phyloP scores from a whole-genome alignment of 2,888 invertebrate species.

The Ptychoptera contaminata region DNA sequence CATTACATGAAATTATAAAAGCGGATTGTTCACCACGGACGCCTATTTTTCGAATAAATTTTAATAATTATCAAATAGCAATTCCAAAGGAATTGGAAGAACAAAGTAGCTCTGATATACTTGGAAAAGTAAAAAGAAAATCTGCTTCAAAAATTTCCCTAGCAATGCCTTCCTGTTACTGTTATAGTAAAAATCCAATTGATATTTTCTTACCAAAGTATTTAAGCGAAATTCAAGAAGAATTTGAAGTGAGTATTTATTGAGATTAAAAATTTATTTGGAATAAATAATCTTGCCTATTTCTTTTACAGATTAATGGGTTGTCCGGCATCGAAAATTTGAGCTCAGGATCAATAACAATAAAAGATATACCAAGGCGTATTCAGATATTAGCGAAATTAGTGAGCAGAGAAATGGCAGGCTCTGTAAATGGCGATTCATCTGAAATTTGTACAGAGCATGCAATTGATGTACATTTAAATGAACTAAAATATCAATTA shows the following conservation, averaged over 20 bases:
- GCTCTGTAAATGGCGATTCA: conserved; percentile 29
- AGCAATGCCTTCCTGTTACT: not conserved
- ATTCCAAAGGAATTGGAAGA: not conserved
- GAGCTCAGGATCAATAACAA: conserved; percentile 18
- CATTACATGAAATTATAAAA: conserved; percentile 17
- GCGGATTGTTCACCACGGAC: conserved; percentile 22
- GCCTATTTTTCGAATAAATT: conserved; percentile 22
- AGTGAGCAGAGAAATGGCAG: conserved; percentile 37
- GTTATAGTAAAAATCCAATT: conserved; percentile 16
- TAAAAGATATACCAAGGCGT: conserved; percentile 20
- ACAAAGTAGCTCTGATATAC: not conserved
- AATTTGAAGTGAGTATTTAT: conserved; percentile 6
- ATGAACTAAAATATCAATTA: conserved; percentile 31
- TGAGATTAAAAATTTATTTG: not conserved
- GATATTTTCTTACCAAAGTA: conserved; percentile 13
- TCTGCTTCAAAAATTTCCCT: not conserved
- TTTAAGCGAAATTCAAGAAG: conserved; percentile 5
- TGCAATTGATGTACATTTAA: conserved; percentile 32
- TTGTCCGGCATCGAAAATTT: conserved; percentile 16
- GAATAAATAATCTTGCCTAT: no score
- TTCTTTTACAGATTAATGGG: conserved; percentile 5
- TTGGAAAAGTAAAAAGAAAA: not conserved
- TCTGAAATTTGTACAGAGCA: conserved; percentile 28
- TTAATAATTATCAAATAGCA: conserved; percentile 13
- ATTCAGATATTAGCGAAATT: conserved; percentile 33